These are phyloP conservation scores for Diadumene lineata DNA, from an alignment of 92 coral and sea anemone species.

Conservation along the genomic window DNA sequence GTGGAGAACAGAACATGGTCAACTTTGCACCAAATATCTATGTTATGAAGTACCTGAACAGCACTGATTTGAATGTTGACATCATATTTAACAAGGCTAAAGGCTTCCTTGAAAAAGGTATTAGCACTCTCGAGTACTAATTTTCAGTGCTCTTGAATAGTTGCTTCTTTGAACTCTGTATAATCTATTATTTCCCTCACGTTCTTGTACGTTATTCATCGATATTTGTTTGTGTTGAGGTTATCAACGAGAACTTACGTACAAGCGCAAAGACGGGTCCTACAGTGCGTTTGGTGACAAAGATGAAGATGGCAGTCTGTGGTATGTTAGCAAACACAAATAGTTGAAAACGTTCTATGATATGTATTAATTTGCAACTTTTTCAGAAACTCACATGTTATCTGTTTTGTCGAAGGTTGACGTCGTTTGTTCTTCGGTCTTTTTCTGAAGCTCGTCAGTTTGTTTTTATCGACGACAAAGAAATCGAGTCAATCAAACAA, in stretches of 20 bases:
- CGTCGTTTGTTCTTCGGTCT: constrained; percentile 94
- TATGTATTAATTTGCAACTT: not conserved
- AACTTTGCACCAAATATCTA: constrained; percentile 95
- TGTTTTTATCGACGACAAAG: constrained; percentile 69
- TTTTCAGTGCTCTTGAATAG: not conserved
- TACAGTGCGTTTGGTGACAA: constrained; percentile 90
- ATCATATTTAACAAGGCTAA: constrained; percentile 60
- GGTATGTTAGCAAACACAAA: no score
- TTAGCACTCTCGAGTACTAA: no score
- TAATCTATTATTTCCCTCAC: not conserved
- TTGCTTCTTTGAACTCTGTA: not conserved
- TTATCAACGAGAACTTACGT: constrained; percentile 87
- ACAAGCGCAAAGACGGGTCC: constrained; percentile 89
- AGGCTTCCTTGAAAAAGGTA: constrained; percentile 73
- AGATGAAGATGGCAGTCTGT: constrained; percentile 81
- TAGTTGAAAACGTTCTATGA: no score
- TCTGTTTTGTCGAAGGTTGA: constrained; percentile 59
- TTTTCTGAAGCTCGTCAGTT: constrained; percentile 84
- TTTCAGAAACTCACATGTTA: not conserved
- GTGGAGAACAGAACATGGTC: constrained; percentile 98
- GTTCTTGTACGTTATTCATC: not conserved
- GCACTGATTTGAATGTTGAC: constrained; percentile 51
- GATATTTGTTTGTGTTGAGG: constrained; percentile 35
- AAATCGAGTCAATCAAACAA: constrained; percentile 43
- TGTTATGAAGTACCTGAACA: constrained; percentile 84